phyloP scores from a whole-genome alignment of 1,140 invertebrate genomes.

The Notospermus geniculatus region DNA sequence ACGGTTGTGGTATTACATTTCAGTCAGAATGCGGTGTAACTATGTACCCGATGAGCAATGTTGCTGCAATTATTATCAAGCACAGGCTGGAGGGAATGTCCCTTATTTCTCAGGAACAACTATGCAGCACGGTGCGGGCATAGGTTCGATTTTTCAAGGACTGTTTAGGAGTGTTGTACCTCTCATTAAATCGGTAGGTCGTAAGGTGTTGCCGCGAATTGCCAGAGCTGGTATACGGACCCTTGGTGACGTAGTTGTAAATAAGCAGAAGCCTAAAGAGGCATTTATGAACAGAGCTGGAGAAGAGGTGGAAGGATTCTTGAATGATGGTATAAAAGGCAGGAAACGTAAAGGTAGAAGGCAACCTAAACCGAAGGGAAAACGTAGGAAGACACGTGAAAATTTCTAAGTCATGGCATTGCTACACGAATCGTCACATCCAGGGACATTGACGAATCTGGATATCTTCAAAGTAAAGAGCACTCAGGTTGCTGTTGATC shows the following conservation, averaged over 20 bases:
- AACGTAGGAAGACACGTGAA: too few relatives aligned
- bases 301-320: too few relatives aligned
- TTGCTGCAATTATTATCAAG: conserved; percentile 1
- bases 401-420: too few relatives aligned
- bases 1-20: not conserved
- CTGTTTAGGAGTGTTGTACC: not conserved
- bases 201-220: not conserved
- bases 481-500: not conserved
- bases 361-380: too few relatives aligned
- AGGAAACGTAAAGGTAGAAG: too few relatives aligned
- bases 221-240: not conserved
- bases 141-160: not conserved
- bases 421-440: not conserved
- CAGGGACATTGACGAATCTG: not conserved
- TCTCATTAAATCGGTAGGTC: not conserved
- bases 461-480: not conserved
- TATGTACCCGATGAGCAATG: not conserved
- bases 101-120: not conserved
- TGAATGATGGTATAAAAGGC: too few relatives aligned
- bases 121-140: not conserved
- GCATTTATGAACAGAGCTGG: too few relatives aligned
- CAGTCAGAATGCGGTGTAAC: not conserved
- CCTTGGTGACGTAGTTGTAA: not conserved
- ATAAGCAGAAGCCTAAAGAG: too few relatives aligned
- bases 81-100: not conserved